Evolutionary conservation across 2,888 invertebrate species (phyloP), one percentile per base, ranked within the genome.

Genomic region (Drosophila borealis): DNA sequence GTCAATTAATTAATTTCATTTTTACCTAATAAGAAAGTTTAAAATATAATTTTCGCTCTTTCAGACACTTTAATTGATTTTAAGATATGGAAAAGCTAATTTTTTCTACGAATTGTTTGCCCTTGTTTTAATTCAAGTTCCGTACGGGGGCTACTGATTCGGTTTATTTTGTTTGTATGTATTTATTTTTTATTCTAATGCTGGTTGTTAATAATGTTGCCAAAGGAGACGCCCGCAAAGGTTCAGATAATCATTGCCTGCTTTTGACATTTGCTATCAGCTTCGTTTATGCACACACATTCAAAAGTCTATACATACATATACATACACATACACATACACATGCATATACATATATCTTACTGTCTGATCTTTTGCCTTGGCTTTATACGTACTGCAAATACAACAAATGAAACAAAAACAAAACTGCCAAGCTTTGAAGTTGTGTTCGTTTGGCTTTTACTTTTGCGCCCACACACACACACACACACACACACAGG

Each of bases 371-470:
- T 77, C 61, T 77, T 45, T 50, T 55, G 57, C 42, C 46, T 44
- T 61, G 54, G 45, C 67, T 41, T 77, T 49, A 33, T 45, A 54
- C 48, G 57, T 51, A 51, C 64, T 39, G n/a, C 60, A 70, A 67
- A 63, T 64, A 66, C 59, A 62, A 46, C 62, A 56, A 66, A 61
- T 69, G 61, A 54, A 66, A 64, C 62, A 66, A 61, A 54, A 73
- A 61, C 63, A 70, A 60, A 74, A 74, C 60, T 62, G 50, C 41
- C 61, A 57, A 55, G 70, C 77, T 66, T 63, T 73, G 80, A 74
- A 75, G 69, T 67, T 67, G 50, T 51, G 61, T 70, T 70, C 61
- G 60, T 51, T 75, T 79, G 80, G 57, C 76, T 79, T 79, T 79
- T 55, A 62, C 66, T 70, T 69, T 60, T 49, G 57, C 44, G 61